Base-by-base conservation (phyloP, 1,140 invertebrate genomes). In the Drosophila elegans region DNA sequence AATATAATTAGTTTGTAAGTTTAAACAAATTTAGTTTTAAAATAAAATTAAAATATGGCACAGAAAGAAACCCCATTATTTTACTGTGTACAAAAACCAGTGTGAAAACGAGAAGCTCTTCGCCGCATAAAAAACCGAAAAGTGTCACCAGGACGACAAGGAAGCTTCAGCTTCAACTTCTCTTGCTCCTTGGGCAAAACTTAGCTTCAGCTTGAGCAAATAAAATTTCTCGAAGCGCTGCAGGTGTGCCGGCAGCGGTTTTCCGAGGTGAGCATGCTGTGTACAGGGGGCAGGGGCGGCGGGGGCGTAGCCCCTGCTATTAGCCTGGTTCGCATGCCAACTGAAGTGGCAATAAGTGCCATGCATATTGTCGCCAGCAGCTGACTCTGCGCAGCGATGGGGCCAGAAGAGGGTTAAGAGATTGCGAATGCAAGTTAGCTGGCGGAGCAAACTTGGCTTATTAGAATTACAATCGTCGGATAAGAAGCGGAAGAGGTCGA, bases 301-400 rank as follows among this genome's bases (percentile, higher is more conserved):
- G 42, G 16, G 44, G 46, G 41, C 46, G 45, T 36, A 51, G 25
- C 51, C 46, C 55, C 34, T 56, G 48, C 74, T 74, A 86, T 82
- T 86, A 88, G 83, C 69, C 57, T 64, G 83, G 61, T 62, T 74
- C 75, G 72, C 61, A 83, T 89, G 80, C 86, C 80, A 88, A 89
- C 80, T 84, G 84, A 72, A 88, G 83, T 88, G 83, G 83, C 84
- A 88, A 88, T 88, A 88, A 88, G 84, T 89, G 84, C 67, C 83
- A 79, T 75, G 71, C 82, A 85, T 78, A 85, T 88, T 81, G 82
- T 82, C 61, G 74, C 83, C 71, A 46, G 53, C 82, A 85, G 77
- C 66, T 80, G 16, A 41, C 52, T 34, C 53, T 25, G 53, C 16
- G 5, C 21, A n/a, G 36, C 36, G 6, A 29, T 41, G 60, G 49